A percentile compares a stretch with the other conserved stretches of the same genome.
These are phyloP conservation scores for Microctonus brassicae DNA, from an alignment of 2,888 invertebrate genomes.

Conservation along the genomic window DNA sequence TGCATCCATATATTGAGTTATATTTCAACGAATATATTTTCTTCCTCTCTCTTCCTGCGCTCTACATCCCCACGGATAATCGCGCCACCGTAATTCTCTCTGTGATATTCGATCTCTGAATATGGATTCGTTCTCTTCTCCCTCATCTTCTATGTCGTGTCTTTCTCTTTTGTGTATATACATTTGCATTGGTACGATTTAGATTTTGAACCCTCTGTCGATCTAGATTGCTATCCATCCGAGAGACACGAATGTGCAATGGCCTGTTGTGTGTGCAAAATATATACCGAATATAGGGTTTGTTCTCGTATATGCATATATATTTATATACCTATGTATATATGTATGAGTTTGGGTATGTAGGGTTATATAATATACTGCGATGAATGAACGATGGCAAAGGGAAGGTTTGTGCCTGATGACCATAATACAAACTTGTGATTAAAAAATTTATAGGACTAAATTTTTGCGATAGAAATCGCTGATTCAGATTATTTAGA, in stretches of 20 bases:
- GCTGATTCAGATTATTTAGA: neutral
- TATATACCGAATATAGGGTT: neutral
- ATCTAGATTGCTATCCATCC: constrained; percentile 39
- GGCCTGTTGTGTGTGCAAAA: neutral
- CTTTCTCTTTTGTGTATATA: constrained; percentile 17
- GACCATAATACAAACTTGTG: neutral
- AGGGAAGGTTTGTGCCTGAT: constrained; percentile 2
- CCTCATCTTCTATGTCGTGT: constrained; percentile 27
- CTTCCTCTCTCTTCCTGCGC: no score
- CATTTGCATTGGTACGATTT: constrained; percentile 37
- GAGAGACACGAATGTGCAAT: constrained; percentile 33
- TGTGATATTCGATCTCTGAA: constrained; percentile 40
- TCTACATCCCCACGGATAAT: constrained; percentile 47
- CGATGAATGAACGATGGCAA: neutral
- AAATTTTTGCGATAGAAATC: neutral
- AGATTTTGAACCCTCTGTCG: constrained; percentile 40
- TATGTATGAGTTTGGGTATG: no score
- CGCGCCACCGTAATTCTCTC: constrained; percentile 50
- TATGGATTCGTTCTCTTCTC: constrained; percentile 10
- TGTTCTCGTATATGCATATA: no score
- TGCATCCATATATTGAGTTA: neutral
- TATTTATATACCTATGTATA: neutral
- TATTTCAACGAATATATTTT: constrained; percentile 48
- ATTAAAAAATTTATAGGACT: neutral
- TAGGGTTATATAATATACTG: no score